These are phyloP conservation scores for Ochlodes sylvanus DNA, from an alignment of 2,888 invertebrate genomes.

Conservation along the genomic window DNA sequence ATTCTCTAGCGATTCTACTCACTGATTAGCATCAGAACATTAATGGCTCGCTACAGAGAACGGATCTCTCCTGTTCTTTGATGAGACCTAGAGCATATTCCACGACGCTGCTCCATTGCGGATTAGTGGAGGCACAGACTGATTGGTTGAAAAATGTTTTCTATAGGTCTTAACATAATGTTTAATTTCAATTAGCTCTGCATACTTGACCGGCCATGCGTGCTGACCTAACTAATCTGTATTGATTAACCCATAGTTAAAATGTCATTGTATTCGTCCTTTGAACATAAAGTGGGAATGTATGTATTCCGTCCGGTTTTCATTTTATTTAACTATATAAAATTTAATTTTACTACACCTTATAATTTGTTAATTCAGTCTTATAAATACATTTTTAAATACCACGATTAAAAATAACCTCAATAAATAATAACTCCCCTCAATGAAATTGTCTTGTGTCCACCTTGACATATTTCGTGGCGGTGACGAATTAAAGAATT, in stretches of 20 bases:
- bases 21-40: too few relatives aligned
- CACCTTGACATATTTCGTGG: constrained; percentile 42
- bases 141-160: neutral
- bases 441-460: constrained; percentile 5
- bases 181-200: neutral
- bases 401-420: neutral
- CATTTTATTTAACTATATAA: neutral
- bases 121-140: too few relatives aligned
- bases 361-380: neutral
- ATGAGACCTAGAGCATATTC: too few relatives aligned
- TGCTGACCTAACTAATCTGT: neutral
- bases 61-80: too few relatives aligned
- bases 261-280: constrained; percentile 4
- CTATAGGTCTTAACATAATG: neutral
- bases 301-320: neutral
- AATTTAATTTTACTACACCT: neutral
- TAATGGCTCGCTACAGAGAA: too few relatives aligned
- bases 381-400: neutral
- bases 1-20: too few relatives aligned
- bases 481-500: constrained; percentile 43
- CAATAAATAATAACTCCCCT: constrained; percentile 4
- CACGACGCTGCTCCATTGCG: too few relatives aligned
- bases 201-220: neutral
- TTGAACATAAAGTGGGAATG: neutral
- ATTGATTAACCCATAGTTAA: constrained; percentile 1